phyloP scores from a whole-genome alignment of 2,797 vertebrate species.

The Amblyraja radiata region DNA sequence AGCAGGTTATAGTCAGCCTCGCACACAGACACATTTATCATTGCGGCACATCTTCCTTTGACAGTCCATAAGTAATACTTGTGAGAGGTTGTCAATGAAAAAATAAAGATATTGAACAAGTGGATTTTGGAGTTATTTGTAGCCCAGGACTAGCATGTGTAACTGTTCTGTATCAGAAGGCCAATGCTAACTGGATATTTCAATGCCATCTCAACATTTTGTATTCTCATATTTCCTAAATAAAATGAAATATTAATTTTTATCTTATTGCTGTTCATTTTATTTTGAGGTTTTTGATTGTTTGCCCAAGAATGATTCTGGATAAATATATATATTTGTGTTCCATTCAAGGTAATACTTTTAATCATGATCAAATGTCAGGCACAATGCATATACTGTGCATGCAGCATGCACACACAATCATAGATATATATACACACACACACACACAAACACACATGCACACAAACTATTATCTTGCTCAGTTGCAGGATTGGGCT shows the following conservation, averaged over 20 bases:
- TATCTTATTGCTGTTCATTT: not conserved
- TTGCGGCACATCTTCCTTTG: not conserved
- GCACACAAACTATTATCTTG: not conserved
- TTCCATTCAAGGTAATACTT: not conserved
- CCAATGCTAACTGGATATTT: not conserved
- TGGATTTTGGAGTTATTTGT: constrained; percentile 12
- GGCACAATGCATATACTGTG: too few species aligned
- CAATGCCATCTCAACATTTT: not conserved
- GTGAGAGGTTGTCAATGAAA: constrained; percentile 14
- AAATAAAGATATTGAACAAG: constrained; percentile 10
- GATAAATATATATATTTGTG: not conserved
- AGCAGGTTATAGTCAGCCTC: not conserved
- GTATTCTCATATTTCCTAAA: not conserved
- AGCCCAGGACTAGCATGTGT: not conserved
- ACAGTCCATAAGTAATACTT: constrained; percentile 12
- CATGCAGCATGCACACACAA: not conserved
- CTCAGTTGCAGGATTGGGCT: not conserved
- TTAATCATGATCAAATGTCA: not conserved
- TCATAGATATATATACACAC: not conserved
- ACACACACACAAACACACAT: not conserved
- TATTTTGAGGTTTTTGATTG: not conserved
- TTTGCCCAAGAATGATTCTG: not conserved
- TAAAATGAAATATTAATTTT: not conserved
- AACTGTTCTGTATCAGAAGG: not conserved
- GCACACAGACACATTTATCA: not conserved